Evolutionary conservation across 2,888 invertebrate genomes (phyloP).

Genomic region (Archips crataeganus): DNA sequence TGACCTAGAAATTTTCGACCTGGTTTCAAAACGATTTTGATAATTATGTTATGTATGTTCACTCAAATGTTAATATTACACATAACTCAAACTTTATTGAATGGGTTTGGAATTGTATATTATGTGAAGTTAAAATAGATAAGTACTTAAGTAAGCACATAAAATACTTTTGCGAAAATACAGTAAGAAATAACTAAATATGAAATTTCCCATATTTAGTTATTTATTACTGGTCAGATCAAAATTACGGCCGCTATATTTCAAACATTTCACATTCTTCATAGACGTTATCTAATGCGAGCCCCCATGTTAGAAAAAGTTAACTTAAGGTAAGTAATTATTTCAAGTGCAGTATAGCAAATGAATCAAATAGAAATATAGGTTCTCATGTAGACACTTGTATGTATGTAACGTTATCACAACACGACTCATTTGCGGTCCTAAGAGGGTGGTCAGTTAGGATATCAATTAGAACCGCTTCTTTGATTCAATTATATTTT

Average conservation of each 20-base stretch:
- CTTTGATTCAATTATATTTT: neutral
- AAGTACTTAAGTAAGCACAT: neutral
- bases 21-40: conserved; percentile 4
- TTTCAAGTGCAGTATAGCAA: neutral
- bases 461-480: neutral
- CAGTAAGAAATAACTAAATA: neutral
- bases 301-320: neutral
- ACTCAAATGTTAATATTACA: neutral
- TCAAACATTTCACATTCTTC: neutral
- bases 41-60: neutral
- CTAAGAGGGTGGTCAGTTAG: neutral
- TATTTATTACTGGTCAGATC: neutral
- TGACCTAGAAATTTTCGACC: conserved; percentile 9
- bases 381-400: neutral
- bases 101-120: neutral
- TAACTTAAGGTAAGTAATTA: neutral
- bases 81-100: neutral
- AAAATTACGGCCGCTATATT: neutral
- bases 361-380: neutral
- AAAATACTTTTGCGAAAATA: neutral
- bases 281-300: neutral
- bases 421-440: neutral
- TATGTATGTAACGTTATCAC: neutral
- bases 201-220: neutral
- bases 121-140: neutral